Evolutionary conservation across 1,140 invertebrate genomes (phyloP).

Genomic region (Orchesella cincta): DNA sequence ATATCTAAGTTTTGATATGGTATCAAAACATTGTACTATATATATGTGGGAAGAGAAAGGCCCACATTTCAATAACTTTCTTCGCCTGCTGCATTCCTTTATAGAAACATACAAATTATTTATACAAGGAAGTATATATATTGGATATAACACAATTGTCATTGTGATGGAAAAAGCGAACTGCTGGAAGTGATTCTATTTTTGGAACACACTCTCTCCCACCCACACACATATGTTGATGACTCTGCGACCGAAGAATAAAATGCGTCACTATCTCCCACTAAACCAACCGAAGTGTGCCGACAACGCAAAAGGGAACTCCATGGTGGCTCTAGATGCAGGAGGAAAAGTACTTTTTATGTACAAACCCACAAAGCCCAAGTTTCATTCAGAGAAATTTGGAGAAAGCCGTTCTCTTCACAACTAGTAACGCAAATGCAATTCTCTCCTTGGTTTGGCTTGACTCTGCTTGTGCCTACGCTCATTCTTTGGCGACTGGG

Average conservation of each 20-base stretch:
- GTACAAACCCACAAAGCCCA: neutral
- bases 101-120: too few relatives aligned
- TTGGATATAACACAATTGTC: neutral
- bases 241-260: neutral
- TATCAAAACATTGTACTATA: too few relatives aligned
- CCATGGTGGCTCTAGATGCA: neutral
- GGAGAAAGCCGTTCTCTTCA: slow-evolving; percentile 6
- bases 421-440: too few relatives aligned
- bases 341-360: neutral
- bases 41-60: too few relatives aligned
- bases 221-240: slow-evolving; percentile 39
- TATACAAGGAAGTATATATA: too few relatives aligned
- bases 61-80: too few relatives aligned
- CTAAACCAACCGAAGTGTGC: slow-evolving; percentile 4
- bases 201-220: slow-evolving; percentile 12
- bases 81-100: too few relatives aligned
- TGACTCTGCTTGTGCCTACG: neutral
- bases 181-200: slow-evolving; percentile 14
- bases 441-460: too few relatives aligned
- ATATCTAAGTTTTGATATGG: too few relatives aligned
- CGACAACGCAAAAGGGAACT: slow-evolving; percentile 5
- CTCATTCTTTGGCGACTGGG: neutral
- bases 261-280: slow-evolving; percentile 36
- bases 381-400: slow-evolving; percentile 38
- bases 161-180: neutral